Base-by-base conservation (phyloP, 2,797 vertebrate species). In the Holocentrus rufus region DNA sequence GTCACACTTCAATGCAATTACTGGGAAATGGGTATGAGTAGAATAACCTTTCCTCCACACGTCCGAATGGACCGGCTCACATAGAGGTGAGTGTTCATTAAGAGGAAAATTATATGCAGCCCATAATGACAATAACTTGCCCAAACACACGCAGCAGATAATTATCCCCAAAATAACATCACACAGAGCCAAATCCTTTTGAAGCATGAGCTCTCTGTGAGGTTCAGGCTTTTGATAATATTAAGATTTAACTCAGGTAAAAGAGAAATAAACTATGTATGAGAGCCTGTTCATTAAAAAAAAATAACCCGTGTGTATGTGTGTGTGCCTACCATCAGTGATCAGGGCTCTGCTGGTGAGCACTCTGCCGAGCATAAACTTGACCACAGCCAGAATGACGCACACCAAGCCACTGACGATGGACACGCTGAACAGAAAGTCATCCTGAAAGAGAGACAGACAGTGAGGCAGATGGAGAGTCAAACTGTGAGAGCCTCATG, bases 381-480 rank as follows among this genome's bases (percentile, higher is more conserved):
- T 99, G 83, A 96, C 81, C 71, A 95, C 92, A 0, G 96, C 94
- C 92, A 99, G 88, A 80, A 92, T 82, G 68, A 95, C 90, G 86
- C 98, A 99, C 30, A 95, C 86, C 88, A 98, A 82, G 66, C 98
- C 98, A 47, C 97, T 99, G 90, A 98, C 85, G 79, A 99, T 94
- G 66, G 98, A 98, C 83, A 99, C 97, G 3, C 96, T 97, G 78
- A 98, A 99, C 71, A 99, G 94, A 90, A 99, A 99, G 78, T 95
- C 93, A 44, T 97, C 98, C 98, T 99, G 91, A 55, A 65, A 85
- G 20, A 54, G 57, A 27, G 25, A 27, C 3, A 39, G 25, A 63
- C 9, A 57, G 62, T 61, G 1, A 42, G 9, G 46, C 0, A 69
- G 1, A 47, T 1, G 5, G 39, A 66, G 14, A 74, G 25, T 58